phyloP scores from a whole-genome alignment of 2,113 vertebrate species.

The Menidia beryllina region DNA sequence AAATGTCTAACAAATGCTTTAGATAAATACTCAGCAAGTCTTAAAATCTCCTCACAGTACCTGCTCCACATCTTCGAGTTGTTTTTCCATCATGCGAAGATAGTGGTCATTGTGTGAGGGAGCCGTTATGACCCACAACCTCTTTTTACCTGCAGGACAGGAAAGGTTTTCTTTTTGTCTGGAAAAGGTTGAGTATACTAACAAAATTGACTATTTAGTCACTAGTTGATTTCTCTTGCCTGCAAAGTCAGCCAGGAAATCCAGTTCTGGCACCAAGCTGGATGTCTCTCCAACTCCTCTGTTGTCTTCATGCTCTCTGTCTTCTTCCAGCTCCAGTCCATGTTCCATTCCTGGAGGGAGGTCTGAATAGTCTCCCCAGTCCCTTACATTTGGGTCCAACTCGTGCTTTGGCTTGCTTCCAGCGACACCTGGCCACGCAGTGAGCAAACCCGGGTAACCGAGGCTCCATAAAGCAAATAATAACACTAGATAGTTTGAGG shows the following conservation, averaged over 20 bases:
- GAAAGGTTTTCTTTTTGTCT: too few relatives aligned
- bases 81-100: conserved; percentile 85
- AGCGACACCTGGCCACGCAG: conserved; percentile 34
- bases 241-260: conserved; percentile 79
- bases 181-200: not conserved
- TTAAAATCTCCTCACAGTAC: conserved; percentile 25
- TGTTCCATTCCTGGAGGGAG: conserved; percentile 48
- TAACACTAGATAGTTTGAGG: conserved; percentile 50
- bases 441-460: conserved; percentile 32
- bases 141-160: conserved; percentile 69
- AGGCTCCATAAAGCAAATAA: conserved; percentile 68
- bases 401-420: conserved; percentile 51
- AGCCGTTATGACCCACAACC: conserved; percentile 84
- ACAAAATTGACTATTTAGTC: conserved; percentile 1
- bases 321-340: conserved; percentile 58
- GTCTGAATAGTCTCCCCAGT: conserved; percentile 79
- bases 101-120: conserved; percentile 79
- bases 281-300: conserved; percentile 27
- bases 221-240: conserved; percentile 62
- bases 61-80: conserved; percentile 79
- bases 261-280: conserved; percentile 63
- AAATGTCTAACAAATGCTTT: not conserved
- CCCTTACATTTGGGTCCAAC: conserved; percentile 70
- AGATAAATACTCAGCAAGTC: not conserved
- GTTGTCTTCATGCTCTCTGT: conserved; percentile 26